Evolutionary conservation across 2,113 vertebrate genomes (phyloP).

Genomic region (Emydocephalus ijimae): DNA sequence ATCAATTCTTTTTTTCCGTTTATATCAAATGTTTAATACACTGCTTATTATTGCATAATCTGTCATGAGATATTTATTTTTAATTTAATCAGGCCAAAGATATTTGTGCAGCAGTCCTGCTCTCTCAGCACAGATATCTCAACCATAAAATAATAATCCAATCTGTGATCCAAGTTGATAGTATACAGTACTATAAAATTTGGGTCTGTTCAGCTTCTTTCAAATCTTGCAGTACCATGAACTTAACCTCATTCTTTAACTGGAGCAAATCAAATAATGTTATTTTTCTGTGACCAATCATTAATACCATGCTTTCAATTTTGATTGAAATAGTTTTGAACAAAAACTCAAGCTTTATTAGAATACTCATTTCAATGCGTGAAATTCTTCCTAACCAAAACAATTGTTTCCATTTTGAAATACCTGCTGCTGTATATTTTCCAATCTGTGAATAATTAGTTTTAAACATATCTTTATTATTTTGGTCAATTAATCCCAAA

Average conservation of each 20-base stretch:
- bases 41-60: background rate
- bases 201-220: background rate
- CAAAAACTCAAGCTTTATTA: background rate
- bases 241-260: background rate
- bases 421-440: background rate
- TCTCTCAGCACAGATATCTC: background rate
- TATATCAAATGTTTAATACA: background rate
- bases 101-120: background rate
- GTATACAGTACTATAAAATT: background rate
- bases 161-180: background rate
- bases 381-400: background rate
- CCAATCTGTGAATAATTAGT: background rate
- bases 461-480: background rate
- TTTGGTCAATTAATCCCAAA: background rate
- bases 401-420: background rate
- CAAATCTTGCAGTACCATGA: background rate
- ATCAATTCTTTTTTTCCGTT: background rate
- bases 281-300: background rate
- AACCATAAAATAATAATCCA: background rate
- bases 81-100: background rate
- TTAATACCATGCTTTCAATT: background rate
- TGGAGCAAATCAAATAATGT: background rate
- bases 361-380: background rate
- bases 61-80: background rate
- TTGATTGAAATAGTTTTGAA: background rate